Evolutionary conservation across 2,113 vertebrate species (phyloP), one percentile per base, ranked within the genome.

Genomic region (Osmerus eperlanus): DNA sequence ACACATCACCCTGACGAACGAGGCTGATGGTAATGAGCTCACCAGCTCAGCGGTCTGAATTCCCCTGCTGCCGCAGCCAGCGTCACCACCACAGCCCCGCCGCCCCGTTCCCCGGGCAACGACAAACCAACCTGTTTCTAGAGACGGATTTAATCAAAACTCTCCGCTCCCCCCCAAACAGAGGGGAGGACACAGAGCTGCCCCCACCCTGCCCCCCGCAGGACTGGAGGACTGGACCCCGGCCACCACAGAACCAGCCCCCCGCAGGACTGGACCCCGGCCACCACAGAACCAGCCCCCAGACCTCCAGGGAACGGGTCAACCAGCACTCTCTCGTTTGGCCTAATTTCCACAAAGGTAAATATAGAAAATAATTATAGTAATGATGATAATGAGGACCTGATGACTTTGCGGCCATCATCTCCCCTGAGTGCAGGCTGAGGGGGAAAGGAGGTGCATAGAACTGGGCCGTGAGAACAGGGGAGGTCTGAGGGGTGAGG

Each of bases 331-430:
- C 41, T 62, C 83, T 86, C 81, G 77, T 82, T 75, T 87, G 89
- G 78, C 90, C 91, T 91, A 84, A 74, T 89, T 91, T 89, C 41
- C 72, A 84, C 74, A 61, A 66, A 78, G 78, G 82, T 91, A 91
- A 89, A 91, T 90, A 91, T 92, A 92, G 91, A 91, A 91, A 86
- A 91, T 90, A 91, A 92, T 92, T 92, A 92, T 89, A 82, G 83
- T 90, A 85, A 91, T 88, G 91, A 86, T 80, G 86, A 72, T 88
- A 88, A 91, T 89, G 84, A 87, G 88, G 88, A 88, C 81, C 89
- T 84, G 84, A 90, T 87, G 88, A 86, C 89, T 88, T 81, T 82
- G 81, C 67, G 83, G 68, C 51, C 83, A 79, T 73, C 83, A 79
- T 73, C 83, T 80, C 81, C 83, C 64, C 14, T 12, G 84, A 87